Evolutionary conservation across 2,888 invertebrate genomes (phyloP), one percentile per base, ranked within the genome.

Genomic region (Plagodis dolabraria): DNA sequence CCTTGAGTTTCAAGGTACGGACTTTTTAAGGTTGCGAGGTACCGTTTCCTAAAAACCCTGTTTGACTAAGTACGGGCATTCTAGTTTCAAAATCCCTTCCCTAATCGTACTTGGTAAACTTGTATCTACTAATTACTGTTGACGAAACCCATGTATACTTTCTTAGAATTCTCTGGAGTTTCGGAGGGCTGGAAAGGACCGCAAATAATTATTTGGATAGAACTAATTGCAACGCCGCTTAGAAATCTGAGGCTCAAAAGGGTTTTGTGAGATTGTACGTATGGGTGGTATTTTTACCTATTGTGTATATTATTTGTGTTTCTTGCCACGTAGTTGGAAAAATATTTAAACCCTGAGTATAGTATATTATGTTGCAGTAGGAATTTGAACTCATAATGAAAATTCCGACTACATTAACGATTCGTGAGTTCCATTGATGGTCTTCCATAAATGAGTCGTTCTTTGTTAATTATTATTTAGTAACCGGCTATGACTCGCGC

Each of bases 151-250:
- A 10, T 22, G 36, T 36, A 38, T 45, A 50, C 12, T 47, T 45
- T 35, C 45, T 45, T 50, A 33, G 47, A 43, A 51, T 44, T 55
- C 48, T 11, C 57, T 8, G 35, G 22, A 35, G 8, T 11, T 38
- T 9, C 9, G 45, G 9, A 35, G 51, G 52, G 10, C 11, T 35
- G 52, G 52, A 52, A 52, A 36, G 52, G 45, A 22, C 52, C 52
- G 52, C 52, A 52, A 52, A 52, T 52, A 53, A 56, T 60, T 60
- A 60, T 60, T 60, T 53, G 60, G 52, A 49, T 43, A 48, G 56
- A 56, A 45, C 56, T 60, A 60, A 60, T 60, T 56, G 60, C 52
- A 44, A 40, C 51, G 47, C 56, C 53, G 56, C 45, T 56, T 52
- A 56, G 48, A 49, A 53, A 55, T 54, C 47, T 53, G 56, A 11